These are phyloP conservation scores for Hycleus cichorii DNA, from an alignment of 1,140 invertebrate genomes.

Conservation along the genomic window DNA sequence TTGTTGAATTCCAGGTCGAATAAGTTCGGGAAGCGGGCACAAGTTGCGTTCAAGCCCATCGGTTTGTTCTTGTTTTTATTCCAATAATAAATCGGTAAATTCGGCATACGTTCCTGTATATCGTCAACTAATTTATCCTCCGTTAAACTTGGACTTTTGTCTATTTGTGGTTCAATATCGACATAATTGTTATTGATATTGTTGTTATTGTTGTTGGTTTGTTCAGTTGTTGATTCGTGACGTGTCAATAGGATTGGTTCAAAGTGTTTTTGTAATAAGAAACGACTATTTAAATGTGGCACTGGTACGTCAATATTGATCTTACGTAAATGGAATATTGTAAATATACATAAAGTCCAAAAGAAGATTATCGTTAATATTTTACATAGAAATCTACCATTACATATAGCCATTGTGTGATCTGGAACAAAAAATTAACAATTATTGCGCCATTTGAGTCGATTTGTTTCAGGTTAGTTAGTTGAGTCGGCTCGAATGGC, in stretches of 20 bases:
- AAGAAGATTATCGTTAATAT: slow-evolving; percentile 43
- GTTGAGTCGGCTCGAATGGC: too few relatives aligned
- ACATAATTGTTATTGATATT: slow-evolving; percentile 21
- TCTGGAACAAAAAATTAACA: too few relatives aligned
- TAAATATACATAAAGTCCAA: slow-evolving; percentile 46
- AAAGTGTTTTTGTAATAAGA: slow-evolving; percentile 38
- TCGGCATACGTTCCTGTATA: slow-evolving; percentile 67
- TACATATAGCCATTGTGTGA: too few relatives aligned
- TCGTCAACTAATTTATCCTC: slow-evolving; percentile 72
- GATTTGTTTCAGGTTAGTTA: too few relatives aligned
- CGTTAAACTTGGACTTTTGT: slow-evolving; percentile 57
- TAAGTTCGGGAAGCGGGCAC: slow-evolving; percentile 73
- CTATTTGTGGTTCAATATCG: slow-evolving; percentile 52
- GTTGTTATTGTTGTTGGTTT: slow-evolving; percentile 1
- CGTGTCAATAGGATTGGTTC: slow-evolving; percentile 32
- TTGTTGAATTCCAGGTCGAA: slow-evolving; percentile 89
- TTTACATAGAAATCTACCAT: slow-evolving; percentile 44
- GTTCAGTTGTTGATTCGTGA: slow-evolving; percentile 38
- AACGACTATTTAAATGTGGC: slow-evolving; percentile 38
- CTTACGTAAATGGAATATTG: slow-evolving; percentile 38
- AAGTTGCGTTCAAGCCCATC: slow-evolving; percentile 65
- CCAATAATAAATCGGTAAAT: slow-evolving; percentile 78
- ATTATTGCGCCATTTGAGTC: too few relatives aligned
- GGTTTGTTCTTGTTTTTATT: slow-evolving; percentile 67
- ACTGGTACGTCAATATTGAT: slow-evolving; percentile 41